phyloP scores from a whole-genome alignment of 2,888 invertebrate genomes.

The Sceliomorpha sp. region DNA sequence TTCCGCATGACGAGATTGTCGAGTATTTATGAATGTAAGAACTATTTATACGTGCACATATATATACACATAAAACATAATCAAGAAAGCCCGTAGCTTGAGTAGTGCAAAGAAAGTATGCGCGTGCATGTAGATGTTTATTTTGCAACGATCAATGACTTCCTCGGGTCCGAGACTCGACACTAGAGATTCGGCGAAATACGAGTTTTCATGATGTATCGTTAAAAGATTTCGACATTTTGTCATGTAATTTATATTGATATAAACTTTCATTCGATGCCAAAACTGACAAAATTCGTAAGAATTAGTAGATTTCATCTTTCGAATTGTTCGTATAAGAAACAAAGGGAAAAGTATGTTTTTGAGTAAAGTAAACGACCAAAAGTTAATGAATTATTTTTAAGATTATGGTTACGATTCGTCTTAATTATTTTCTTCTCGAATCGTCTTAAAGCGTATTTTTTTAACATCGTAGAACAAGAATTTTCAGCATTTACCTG shows the following conservation, averaged over 20 bases:
- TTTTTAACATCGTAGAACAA: conserved; percentile 38
- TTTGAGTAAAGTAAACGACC: not conserved
- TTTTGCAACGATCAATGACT: conserved; percentile 28
- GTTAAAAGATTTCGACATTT: conserved; percentile 17
- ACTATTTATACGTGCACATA: conserved; percentile 30
- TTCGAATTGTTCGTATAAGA: too few relatives aligned
- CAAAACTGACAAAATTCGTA: too few relatives aligned
- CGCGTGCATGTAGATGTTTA: conserved; percentile 35
- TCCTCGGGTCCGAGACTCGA: conserved; percentile 12
- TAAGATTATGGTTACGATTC: conserved; percentile 17
- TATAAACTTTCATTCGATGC: too few relatives aligned
- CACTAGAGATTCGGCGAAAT: conserved; percentile 5
- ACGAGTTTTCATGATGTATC: conserved; percentile 27
- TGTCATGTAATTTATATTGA: conserved; percentile 10
- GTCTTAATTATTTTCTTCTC: conserved; percentile 31
- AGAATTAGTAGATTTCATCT: too few relatives aligned
- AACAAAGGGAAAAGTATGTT: not conserved
- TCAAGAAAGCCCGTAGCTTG: conserved; percentile 30
- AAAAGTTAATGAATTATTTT: conserved; percentile 1
- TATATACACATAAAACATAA: conserved; percentile 25
- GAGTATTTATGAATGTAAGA: conserved; percentile 39
- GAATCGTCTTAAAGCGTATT: conserved; percentile 38
- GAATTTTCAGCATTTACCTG: conserved; percentile 40
- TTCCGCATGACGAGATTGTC: conserved; percentile 17
- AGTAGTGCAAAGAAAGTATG: conserved; percentile 27